Evolutionary conservation across 2,888 invertebrate genomes (phyloP), one percentile per base, ranked within the genome.

Genomic region (Peribatodes rhomboidaria): DNA sequence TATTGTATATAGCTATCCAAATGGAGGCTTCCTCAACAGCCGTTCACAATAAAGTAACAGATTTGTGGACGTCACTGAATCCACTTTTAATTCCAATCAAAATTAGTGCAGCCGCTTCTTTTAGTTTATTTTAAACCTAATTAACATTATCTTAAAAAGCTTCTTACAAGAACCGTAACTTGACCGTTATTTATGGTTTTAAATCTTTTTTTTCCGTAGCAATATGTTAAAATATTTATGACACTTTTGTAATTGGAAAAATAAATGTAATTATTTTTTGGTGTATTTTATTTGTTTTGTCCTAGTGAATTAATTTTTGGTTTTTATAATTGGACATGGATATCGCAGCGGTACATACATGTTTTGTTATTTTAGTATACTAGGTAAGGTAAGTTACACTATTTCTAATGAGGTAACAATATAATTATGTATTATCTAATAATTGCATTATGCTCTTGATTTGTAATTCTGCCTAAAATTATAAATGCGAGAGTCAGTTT

Each of bases 1-100:
- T 79, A 47, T 52, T 53, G 74, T 77, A 85, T 88, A 75, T 74
- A 52, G 37, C 72, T 67, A 14, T 82, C 76, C 83, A 72, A 79
- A 78, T 77, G 75, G 73, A 84, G 77, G 87, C 88, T 89, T 86
- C 88, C 75, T 88, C 89, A 89, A 88, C 89, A 89, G 88, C 84
- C 79, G 70, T 61, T 66, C 66, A 75, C 77, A 84, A 87, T 89
- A 89, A 88, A 89, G 82, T 83, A 77, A 82, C 84, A 84, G 81
- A 87, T 88, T 88, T 88, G 88, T 88, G 84, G 84, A 83, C 79
- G 79, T 78, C 79, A 80, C 78, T 76, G 77, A 72, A 75, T 79
- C 81, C 82, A 82, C 73, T 84, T 87, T 86, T 84, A 87, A 86
- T 85, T 84, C 79, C 75, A 85, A 74, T 79, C 81, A 80, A 84